These are phyloP conservation scores for Oscheius sp. DNA, from an alignment of 1,140 invertebrate species.

Conservation along the genomic window DNA sequence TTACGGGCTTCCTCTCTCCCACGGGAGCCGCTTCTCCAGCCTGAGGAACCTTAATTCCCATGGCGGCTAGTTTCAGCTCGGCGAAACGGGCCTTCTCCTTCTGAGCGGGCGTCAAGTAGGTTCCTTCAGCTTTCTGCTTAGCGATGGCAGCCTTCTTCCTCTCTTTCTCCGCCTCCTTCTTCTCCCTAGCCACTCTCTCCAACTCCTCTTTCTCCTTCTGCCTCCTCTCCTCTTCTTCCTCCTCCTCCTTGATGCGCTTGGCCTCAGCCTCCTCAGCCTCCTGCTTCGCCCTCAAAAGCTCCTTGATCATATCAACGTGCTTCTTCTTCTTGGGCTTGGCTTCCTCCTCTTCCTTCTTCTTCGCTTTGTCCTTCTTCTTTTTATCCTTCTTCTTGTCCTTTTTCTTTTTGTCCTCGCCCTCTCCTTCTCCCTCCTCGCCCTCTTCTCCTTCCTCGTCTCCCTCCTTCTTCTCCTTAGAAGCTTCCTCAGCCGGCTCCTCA, in stretches of 20 bases:
- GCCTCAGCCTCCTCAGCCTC: conserved; percentile 20
- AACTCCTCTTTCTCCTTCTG: conserved; percentile 37
- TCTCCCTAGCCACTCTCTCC: conserved; percentile 54
- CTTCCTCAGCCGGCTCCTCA: conserved; percentile 51
- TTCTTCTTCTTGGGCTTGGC: conserved; percentile 35
- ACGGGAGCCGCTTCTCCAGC: background rate
- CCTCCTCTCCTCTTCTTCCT: background rate
- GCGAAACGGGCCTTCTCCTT: conserved; percentile 14
- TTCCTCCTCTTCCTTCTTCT: conserved; percentile 76
- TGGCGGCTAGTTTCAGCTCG: conserved; percentile 16
- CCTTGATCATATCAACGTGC: conserved; percentile 32
- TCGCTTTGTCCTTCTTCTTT: conserved; percentile 65
- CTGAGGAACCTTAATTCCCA: conserved; percentile 10
- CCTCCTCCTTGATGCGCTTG: conserved; percentile 15
- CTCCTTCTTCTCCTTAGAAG: conserved; percentile 32
- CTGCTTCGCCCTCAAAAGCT: conserved; percentile 19
- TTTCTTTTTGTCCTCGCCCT: conserved; percentile 61
- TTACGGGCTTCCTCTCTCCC: conserved; percentile 16
- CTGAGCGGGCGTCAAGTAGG: conserved; percentile 35
- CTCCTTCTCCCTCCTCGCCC: conserved; percentile 5
- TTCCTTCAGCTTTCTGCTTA: conserved; percentile 57
- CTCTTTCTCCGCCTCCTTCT: conserved; percentile 22
- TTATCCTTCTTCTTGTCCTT: conserved; percentile 65
- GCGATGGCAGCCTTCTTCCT: conserved; percentile 21
- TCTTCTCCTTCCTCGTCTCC: conserved; percentile 58